phyloP scores from a whole-genome alignment of 2,888 invertebrate genomes.

The Trichogramma dendrolimi region DNA sequence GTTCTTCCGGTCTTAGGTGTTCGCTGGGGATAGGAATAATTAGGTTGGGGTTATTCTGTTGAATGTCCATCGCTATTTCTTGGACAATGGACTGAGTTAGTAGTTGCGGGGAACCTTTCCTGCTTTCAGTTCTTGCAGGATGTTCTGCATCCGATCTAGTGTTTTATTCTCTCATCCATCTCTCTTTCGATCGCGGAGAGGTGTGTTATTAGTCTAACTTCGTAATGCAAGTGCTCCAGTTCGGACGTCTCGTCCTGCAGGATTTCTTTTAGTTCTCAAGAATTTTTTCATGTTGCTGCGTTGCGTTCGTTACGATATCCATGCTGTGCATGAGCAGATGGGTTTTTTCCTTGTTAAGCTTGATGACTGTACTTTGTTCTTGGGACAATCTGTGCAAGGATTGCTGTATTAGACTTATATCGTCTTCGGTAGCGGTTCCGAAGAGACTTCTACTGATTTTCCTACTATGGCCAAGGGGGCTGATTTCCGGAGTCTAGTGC shows the following conservation, averaged over 20 bases:
- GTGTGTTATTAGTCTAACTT: too few relatives aligned
- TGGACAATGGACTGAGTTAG: background rate
- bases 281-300: too few relatives aligned
- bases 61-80: background rate
- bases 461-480: too few relatives aligned
- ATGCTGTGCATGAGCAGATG: background rate
- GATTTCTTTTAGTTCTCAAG: too few relatives aligned
- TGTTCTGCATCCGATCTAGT: background rate
- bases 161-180: background rate
- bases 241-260: too few relatives aligned
- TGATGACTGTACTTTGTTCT: background rate
- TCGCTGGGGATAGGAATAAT: background rate
- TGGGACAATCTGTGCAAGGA: background rate
- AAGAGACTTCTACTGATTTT: background rate
- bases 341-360: background rate
- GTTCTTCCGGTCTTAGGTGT: background rate
- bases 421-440: background rate
- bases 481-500: too few relatives aligned
- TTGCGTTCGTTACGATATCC: background rate
- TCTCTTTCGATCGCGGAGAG: too few relatives aligned
- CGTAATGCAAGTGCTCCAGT: too few relatives aligned
- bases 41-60: background rate
- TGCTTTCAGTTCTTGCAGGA: background rate
- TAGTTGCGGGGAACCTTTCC: background rate
- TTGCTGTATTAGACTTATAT: background rate